Evolutionary conservation across 2,888 invertebrate genomes (phyloP).

Genomic region (Diogma glabrata): DNA sequence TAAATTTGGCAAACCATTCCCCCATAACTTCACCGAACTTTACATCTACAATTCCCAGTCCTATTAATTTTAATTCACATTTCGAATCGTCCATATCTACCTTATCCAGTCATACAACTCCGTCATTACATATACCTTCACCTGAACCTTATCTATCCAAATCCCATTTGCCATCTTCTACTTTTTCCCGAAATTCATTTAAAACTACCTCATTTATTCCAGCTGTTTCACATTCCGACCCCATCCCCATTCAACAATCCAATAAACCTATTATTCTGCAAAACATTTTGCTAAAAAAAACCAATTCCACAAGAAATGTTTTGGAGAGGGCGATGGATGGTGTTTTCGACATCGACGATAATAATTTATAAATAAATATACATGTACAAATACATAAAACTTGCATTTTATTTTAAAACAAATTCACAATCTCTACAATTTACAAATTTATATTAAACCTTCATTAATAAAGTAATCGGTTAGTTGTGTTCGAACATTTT

Average conservation of each 20-base stretch:
- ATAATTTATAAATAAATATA: too few species aligned
- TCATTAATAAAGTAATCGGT: neutral
- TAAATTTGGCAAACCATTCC: too few species aligned
- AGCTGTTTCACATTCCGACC: neutral
- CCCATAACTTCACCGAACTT: too few species aligned
- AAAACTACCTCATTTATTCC: neutral
- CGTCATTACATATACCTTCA: neutral
- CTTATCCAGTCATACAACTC: neutral
- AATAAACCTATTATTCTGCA: neutral
- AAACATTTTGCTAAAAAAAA: neutral
- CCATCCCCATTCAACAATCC: slow-evolving; percentile 2
- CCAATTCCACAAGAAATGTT: neutral
- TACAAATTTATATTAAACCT: too few species aligned
- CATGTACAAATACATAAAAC: too few species aligned
- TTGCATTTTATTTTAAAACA: too few species aligned
- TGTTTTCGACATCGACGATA: too few species aligned
- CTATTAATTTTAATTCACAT: neutral
- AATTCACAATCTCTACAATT: too few species aligned
- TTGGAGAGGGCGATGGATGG: neutral
- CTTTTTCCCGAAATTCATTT: slow-evolving; percentile 1
- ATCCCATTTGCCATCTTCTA: neutral
- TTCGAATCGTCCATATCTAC: neutral
- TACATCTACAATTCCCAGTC: too few species aligned
- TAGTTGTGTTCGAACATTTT: neutral
- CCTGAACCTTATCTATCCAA: too few species aligned